Evolutionary conservation across 2,113 vertebrate genomes (phyloP), one percentile per base, ranked within the genome.

Genomic region (Daubentonia madagascariensis): DNA sequence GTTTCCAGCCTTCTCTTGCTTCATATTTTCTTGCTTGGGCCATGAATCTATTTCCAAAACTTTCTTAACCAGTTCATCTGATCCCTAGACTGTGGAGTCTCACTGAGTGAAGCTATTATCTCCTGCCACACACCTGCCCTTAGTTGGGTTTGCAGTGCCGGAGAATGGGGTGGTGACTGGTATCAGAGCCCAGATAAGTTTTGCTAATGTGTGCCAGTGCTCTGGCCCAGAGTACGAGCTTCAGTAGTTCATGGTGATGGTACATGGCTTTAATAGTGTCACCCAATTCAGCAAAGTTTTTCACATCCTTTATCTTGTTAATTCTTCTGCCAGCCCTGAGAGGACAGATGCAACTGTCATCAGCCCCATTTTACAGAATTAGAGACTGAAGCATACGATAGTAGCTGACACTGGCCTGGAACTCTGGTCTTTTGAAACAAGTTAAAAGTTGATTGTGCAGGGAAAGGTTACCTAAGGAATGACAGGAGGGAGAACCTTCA

Each of bases 31-130:
- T 50, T 95, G 87, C 73, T 63, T 75, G 28, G 30, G 40, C 30
- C 80, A 50, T 68, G 37, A 28, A 37, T 1, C 54, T 79, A 48
- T 89, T 79, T 79, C 88, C 73, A 85, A 40, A 89, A 52, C 48
- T 94, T 87, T 95, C 48, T 73, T 89, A 75, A 35, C n/a, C 68
- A 32, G 37, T 87, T 94, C 28, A 63, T 84, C n/a, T 85, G 68
- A 90, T 92, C 67, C n/a, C 30, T 97, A 65, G n/a, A 94, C 35
- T 89, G 75, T 83, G 32, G 54, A 48, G 45, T 73, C 35, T 73
- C 54, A 37, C 6, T 73, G 23, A 79, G 35, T 73, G 17, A 84
- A 76, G 48, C n/a, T 45, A 50, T 52, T 52, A 3, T 85, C 65
- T 93, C 37, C 43, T 2, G 37, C 35, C 25, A 90, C 12, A 91